These are phyloP conservation scores for Onychorhynchus coronatus DNA, from an alignment of 2,113 vertebrate genomes.

Conservation along the genomic window DNA sequence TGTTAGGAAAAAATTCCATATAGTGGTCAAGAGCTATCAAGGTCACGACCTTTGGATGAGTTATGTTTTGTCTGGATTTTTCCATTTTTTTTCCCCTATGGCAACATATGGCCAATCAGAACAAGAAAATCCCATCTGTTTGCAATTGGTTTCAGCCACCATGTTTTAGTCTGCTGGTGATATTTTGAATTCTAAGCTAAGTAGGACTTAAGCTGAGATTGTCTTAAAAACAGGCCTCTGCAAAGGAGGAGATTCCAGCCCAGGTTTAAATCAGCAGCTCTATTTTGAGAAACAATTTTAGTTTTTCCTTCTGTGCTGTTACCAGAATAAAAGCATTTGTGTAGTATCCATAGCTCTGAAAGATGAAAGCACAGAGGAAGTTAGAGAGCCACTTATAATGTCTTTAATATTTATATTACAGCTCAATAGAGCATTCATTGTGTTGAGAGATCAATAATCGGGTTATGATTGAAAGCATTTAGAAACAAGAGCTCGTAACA, in stretches of 20 bases:
- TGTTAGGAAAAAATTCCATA: background rate
- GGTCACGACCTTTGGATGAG: conserved; percentile 47
- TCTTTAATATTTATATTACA: conserved; percentile 2
- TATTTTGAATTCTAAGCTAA: conserved; percentile 53
- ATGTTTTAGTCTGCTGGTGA: conserved; percentile 26
- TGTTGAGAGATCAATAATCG: conserved; percentile 15
- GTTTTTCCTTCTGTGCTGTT: background rate
- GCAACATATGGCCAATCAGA: conserved; percentile 61
- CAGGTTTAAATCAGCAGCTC: background rate
- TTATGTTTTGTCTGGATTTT: conserved; percentile 59
- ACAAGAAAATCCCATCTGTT: conserved; percentile 60
- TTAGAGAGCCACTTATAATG: background rate
- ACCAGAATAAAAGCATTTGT: background rate
- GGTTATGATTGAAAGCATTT: conserved; percentile 36
- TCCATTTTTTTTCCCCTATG: conserved; percentile 36
- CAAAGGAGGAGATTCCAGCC: background rate
- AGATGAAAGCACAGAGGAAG: conserved; percentile 19
- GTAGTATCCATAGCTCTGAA: background rate
- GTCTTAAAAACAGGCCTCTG: background rate
- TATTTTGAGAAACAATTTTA: background rate
- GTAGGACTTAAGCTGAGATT: background rate
- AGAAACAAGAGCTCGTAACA: conserved; percentile 18
- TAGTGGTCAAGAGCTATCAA: conserved; percentile 47
- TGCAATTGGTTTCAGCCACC: conserved; percentile 58
- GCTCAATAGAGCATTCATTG: background rate